Conservation (phyloP, 2,888 invertebrate genomes). For the Plebejus melissa region DNA sequence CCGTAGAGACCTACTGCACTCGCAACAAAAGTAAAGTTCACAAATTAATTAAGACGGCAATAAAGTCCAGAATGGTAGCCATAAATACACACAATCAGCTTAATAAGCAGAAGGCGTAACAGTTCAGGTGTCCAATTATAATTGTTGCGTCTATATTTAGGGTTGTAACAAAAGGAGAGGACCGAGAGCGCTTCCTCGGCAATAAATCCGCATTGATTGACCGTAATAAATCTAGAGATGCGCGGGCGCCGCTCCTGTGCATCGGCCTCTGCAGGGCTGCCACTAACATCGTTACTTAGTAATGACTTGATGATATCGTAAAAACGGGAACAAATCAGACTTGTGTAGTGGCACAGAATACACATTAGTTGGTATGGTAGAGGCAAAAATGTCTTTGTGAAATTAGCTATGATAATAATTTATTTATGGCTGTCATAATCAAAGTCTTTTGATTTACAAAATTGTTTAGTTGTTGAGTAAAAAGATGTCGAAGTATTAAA, state of each 20-base stretch:
- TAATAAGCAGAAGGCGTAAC: conserved; percentile 25
- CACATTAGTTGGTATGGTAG: no score
- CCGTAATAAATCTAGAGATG: conserved; percentile 70
- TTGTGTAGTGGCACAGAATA: no score
- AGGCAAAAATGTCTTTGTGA: no score
- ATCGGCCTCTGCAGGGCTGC: not conserved
- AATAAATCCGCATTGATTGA: conserved; percentile 79
- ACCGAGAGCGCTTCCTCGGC: conserved; percentile 60
- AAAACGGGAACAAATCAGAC: no score
- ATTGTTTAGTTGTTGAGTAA: no score
- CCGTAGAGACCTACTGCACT: not conserved
- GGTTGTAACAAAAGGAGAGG: conserved; percentile 59
- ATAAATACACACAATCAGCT: conserved; percentile 11
- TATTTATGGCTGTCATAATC: no score
- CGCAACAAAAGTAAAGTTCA: conserved; percentile 21
- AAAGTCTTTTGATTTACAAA: no score
- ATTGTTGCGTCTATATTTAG: conserved; percentile 59
- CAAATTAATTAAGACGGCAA: conserved; percentile 34
- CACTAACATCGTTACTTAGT: not conserved
- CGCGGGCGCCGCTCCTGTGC: conserved; percentile 47
- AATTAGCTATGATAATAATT: no score
- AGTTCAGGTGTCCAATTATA: conserved; percentile 59
- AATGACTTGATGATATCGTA: not conserved
- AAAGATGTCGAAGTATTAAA: no score
- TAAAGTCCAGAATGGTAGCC: not conserved